Base-by-base conservation (phyloP, 1,140 invertebrate species). In the Penaeus japonicus region DNA sequence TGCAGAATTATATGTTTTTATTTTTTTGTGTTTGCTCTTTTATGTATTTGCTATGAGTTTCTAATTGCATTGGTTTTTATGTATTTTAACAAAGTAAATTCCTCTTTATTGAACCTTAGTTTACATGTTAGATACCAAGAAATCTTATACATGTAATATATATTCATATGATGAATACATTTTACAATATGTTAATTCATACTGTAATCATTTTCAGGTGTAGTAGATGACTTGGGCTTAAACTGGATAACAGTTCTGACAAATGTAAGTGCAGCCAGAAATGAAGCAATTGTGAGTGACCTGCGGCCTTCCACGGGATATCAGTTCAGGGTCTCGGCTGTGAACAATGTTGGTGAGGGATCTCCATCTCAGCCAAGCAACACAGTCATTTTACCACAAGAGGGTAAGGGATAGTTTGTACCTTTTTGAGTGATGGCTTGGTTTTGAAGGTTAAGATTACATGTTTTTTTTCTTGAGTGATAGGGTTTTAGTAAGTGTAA, bases 311-410 rank as follows among this genome's bases (percentile, higher is more conserved):
- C 98, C 0, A 96, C 97, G 1, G 96, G 96, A 0, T 99, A 99
- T 93, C 97, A 99, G 92, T 99, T 99, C 92, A 94, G 98, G 89
- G 96, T 99, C 1, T 97, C 96, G 90, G 98, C 98, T 27, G 96
- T 98, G 0, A 99, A 99, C 93, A 96, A 96, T 39, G 97, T 98
- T 0, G 98, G 99, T 2, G 97, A 98, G 92, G 98, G 99, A 57
- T 95, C 96, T 27, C 95, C 97, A 3, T 99, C 97, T 3, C 95
- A 96, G 62, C 95, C 98, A 0, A 98, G 97, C 62, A 96, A 97
- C 90, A 94, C 96, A 24, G 95, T 99, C 73, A 95, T 96, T 90
- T 93, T 99, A 91, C 98, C 98, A 0, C 97, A 98, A 94, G 97
- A 98, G 95, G 96, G 97, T 98, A 94, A 93, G 70, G 83, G 15